Evolutionary conservation across 2,113 vertebrate species (phyloP).

Genomic region (Pseudolaguvia tuberculata): DNA sequence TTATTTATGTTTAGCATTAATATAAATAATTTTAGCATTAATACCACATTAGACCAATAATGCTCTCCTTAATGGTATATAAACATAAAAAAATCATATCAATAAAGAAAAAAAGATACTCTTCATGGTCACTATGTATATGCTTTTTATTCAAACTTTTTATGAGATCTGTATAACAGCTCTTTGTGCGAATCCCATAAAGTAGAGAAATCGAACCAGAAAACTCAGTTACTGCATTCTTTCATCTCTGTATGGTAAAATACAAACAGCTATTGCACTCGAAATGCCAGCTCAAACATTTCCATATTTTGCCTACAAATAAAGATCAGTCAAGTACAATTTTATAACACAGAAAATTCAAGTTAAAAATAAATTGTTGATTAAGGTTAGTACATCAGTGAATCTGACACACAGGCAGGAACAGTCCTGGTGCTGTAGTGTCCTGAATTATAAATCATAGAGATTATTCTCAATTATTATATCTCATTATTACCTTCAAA

Average conservation of each 20-base stretch:
- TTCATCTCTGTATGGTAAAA: neutral
- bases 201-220: neutral
- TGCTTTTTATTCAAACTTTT: neutral
- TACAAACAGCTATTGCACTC: neutral
- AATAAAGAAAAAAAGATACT: too few species aligned
- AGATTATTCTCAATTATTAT: conserved; percentile 42
- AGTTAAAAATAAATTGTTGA: conserved; percentile 20
- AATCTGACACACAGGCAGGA: too few species aligned
- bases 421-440: conserved; percentile 34
- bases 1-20: too few species aligned
- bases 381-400: conserved; percentile 24
- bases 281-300: neutral
- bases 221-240: neutral
- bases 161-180: neutral
- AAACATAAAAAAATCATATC: too few species aligned
- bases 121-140: too few species aligned
- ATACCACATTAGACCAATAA: too few species aligned
- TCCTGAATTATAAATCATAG: conserved; percentile 39
- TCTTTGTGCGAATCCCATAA: neutral
- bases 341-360: conserved; percentile 30
- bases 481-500: conserved; percentile 29
- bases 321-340: neutral
- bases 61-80: too few species aligned
- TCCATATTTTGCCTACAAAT: neutral
- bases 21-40: too few species aligned